Evolutionary conservation across 2,113 vertebrate genomes (phyloP).

Genomic region (Calyptomena viridis): DNA sequence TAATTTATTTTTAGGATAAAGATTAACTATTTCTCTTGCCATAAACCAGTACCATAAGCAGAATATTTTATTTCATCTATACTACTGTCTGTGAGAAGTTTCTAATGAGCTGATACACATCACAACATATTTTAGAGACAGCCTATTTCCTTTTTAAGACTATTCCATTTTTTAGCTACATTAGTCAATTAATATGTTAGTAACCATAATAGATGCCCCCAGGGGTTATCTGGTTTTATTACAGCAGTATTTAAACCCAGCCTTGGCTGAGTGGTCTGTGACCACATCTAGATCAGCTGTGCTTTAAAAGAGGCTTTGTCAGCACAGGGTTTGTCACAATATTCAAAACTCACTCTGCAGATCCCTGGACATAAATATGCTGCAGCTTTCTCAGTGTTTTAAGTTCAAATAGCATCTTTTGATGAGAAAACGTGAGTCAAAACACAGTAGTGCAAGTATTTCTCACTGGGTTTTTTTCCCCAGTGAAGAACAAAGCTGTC

Average conservation of each 20-base stretch:
- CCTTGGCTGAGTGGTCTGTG: neutral
- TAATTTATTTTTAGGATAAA: neutral
- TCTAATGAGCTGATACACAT: neutral
- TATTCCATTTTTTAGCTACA: neutral
- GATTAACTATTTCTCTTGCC: neutral
- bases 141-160: neutral
- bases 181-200: neutral
- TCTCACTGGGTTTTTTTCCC: neutral
- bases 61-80: neutral
- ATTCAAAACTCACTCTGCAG: neutral
- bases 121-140: neutral
- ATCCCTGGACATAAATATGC: neutral
- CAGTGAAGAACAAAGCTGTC: neutral
- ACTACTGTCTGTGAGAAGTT: neutral
- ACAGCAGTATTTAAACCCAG: neutral
- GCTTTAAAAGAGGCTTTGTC: neutral
- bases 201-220: neutral
- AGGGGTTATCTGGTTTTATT: neutral
- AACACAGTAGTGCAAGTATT: neutral
- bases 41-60: neutral
- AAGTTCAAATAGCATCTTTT: neutral
- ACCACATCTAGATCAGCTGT: neutral
- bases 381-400: neutral
- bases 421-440: neutral
- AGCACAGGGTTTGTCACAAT: neutral